A percentile compares a stretch with the other conserved stretches of the same genome.
These are phyloP conservation scores for Agapornis canus DNA, from an alignment of 2,797 vertebrate species.

Conservation along the genomic window DNA sequence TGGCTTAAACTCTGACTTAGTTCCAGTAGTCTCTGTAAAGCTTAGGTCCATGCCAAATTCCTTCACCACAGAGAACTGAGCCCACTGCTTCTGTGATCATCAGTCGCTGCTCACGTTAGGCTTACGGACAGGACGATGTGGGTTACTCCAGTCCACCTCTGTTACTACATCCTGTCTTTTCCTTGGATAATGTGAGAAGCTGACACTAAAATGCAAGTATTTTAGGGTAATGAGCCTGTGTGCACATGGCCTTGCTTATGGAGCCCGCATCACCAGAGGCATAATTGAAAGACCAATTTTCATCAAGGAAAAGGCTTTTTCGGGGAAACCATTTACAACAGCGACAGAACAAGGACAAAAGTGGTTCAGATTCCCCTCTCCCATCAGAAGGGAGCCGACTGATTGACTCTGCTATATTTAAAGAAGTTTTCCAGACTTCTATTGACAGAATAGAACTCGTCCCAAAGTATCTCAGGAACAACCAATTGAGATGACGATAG, in stretches of 20 bases:
- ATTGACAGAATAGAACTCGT: background rate
- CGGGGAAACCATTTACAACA: background rate
- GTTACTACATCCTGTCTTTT: too few relatives aligned
- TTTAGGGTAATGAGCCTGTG: background rate
- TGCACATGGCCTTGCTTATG: background rate
- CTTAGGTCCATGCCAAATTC: background rate
- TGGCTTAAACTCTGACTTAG: background rate
- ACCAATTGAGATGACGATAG: background rate
- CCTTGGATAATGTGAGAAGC: background rate
- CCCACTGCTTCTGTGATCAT: background rate
- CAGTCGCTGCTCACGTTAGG: accelerated
- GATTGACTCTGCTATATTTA: background rate
- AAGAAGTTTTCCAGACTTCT: background rate
- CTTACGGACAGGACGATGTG: background rate
- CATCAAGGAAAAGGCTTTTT: background rate
- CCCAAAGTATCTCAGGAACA: background rate
- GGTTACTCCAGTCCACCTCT: background rate
- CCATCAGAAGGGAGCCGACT: background rate
- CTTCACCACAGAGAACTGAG: background rate
- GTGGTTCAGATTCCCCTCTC: background rate
- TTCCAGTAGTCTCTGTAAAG: too few relatives aligned
- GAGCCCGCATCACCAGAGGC: background rate
- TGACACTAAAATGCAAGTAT: background rate
- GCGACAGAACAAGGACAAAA: background rate
- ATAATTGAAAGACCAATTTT: background rate